A percentile compares a stretch with the other conserved stretches of the same genome.
Evolutionary conservation across 2,888 invertebrate species (phyloP).

Genomic region (Ophonus ardosiacus): DNA sequence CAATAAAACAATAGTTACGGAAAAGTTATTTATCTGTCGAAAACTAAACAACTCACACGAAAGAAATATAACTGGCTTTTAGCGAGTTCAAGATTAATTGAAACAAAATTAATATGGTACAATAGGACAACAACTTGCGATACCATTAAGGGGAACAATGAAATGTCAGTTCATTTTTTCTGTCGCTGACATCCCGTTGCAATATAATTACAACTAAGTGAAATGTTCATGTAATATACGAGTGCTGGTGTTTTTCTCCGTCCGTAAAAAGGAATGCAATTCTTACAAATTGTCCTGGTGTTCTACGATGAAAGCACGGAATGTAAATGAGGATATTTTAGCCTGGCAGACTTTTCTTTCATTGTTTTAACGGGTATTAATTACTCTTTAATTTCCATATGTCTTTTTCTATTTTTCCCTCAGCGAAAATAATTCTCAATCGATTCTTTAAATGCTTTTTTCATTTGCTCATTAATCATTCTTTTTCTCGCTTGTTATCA

Average conservation of each 20-base stretch:
- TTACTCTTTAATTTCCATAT: slow-evolving; percentile 36
- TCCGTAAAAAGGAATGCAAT: slow-evolving; percentile 13
- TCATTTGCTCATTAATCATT: slow-evolving; percentile 23
- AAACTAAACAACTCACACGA: not conserved
- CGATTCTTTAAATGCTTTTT: slow-evolving; percentile 21
- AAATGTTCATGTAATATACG: not conserved
- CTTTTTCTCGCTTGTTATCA: slow-evolving; percentile 1
- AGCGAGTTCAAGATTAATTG: not conserved
- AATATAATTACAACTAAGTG: slow-evolving; percentile 5
- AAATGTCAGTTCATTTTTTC: not conserved
- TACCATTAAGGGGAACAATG: not conserved
- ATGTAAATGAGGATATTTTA: slow-evolving; percentile 40
- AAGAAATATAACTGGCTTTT: not conserved
- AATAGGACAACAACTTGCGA: not conserved
- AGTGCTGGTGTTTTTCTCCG: not conserved
- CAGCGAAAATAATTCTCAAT: not conserved
- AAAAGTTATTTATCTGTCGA: not conserved
- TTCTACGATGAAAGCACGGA: slow-evolving; percentile 6
- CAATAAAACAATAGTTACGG: not conserved
- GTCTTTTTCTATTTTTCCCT: slow-evolving; percentile 32
- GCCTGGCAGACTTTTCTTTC: slow-evolving; percentile 23
- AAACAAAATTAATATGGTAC: not conserved
- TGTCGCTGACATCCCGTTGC: not conserved
- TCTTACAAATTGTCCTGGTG: slow-evolving; percentile 36
- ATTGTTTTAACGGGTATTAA: slow-evolving; percentile 40